Base-by-base conservation (phyloP, 2,113 vertebrate species). In the Parotia lawesii region DNA sequence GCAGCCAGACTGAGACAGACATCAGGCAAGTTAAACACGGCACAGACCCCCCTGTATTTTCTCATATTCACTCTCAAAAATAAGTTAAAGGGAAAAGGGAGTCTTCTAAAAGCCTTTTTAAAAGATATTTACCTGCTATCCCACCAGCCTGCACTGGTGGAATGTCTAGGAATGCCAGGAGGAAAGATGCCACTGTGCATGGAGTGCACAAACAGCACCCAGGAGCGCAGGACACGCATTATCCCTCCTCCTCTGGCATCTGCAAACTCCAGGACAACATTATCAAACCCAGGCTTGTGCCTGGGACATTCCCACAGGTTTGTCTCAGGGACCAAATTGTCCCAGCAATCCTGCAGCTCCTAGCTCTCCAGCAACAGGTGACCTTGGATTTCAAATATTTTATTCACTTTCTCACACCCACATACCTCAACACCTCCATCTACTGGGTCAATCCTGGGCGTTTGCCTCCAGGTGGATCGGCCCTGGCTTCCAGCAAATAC, bases 221-320 rank as follows among this genome's bases (percentile, higher is more conserved):
- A 0, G 54, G 29, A 83, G 10, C 2, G 1, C 37, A 61, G 69
- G 37, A 74, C 42, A 40, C 0, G 0, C 0, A 0, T 50, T 20
- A 66, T 21, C n/a, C 35, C 15, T 31, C 24, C 47, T 84, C 4
- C 0, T 42, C 44, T 1, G 1, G 44, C 83, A 88, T 4, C 57
- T 61, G 15, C 44, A 40, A n/a, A 38, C 33, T 60, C 35, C 1
- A 1, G 51, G 15, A 72, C n/a, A 44, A n/a, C 0, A n/a, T 15
- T 31, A 53, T 5, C 1, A 6, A 37, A 44, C 48, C 40, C 5
- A 57, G 31, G 28, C 22, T 62, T 71, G 48, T n/a, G 31, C 37
- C 66, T 3, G 1, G 38, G 23, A 62, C 18, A 10, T 40, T 50
- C n/a, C 50, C 66, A 67, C 10, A 29, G 13, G 27, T 56, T 42